phyloP scores from a whole-genome alignment of 2,113 vertebrate species.

The Cricetomys ansorgei region DNA sequence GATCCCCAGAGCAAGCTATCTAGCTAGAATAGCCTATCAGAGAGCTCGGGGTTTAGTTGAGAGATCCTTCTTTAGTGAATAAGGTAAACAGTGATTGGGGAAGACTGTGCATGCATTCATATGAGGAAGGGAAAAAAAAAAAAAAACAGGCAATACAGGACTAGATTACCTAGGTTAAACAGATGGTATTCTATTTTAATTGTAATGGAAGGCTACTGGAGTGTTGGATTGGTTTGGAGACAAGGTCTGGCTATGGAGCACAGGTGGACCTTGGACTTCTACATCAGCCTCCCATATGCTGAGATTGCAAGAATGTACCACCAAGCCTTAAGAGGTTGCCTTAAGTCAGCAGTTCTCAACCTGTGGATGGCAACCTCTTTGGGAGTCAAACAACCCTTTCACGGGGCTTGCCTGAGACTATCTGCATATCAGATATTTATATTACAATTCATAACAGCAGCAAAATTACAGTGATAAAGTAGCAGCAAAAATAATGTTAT shows the following conservation, averaged over 20 bases:
- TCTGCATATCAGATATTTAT: too few species aligned
- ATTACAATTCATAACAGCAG: too few species aligned
- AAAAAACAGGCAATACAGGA: neutral
- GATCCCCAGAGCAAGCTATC: too few species aligned
- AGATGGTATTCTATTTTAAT: neutral
- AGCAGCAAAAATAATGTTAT: too few species aligned
- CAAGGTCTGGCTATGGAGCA: neutral
- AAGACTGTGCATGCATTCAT: neutral
- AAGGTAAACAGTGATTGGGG: neutral
- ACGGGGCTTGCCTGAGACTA: too few species aligned
- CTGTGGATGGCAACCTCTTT: too few species aligned
- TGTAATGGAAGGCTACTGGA: neutral
- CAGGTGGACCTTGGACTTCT: neutral
- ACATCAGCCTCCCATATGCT: neutral
- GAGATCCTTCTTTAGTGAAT: neutral
- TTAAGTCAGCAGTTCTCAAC: too few species aligned
- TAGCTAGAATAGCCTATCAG: neutral
- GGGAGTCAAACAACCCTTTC: too few species aligned
- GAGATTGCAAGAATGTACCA: neutral
- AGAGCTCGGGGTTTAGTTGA: neutral
- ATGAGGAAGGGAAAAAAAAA: neutral
- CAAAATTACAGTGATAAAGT: too few species aligned
- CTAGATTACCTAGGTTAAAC: neutral
- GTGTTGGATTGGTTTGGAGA: neutral
- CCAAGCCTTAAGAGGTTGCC: neutral